Evolutionary conservation across 1,140 invertebrate species (phyloP).

Genomic region (Bombus superbus): DNA sequence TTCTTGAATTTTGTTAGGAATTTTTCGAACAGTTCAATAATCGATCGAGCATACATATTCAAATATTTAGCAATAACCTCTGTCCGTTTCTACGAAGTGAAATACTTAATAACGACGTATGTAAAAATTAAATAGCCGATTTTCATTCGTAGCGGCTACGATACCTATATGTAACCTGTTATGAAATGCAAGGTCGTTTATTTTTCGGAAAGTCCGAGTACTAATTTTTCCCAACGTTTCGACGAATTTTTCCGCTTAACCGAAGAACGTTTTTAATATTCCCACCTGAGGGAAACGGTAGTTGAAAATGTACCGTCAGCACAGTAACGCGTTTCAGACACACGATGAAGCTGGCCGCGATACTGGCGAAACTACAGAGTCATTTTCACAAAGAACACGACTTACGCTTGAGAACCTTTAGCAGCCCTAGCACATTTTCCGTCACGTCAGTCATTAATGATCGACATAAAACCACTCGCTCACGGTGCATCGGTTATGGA

Average conservation of each 20-base stretch:
- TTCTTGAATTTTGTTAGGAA: too few species aligned
- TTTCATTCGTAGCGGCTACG: background rate
- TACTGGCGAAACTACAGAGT: conserved; percentile 11
- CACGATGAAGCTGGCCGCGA: conserved; percentile 10
- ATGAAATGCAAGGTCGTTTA: background rate
- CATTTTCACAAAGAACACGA: conserved; percentile 25
- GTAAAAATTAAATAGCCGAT: background rate
- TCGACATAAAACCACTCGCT: conserved; percentile 5
- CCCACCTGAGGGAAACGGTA: background rate
- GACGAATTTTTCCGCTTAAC: background rate
- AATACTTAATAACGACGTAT: too few species aligned
- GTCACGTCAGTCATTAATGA: conserved; percentile 21
- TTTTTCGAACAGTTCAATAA: too few species aligned
- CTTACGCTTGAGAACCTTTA: conserved; percentile 11
- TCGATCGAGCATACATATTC: too few species aligned
- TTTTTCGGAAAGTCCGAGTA: background rate
- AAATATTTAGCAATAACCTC: too few species aligned
- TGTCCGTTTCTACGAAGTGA: too few species aligned
- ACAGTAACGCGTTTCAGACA: background rate
- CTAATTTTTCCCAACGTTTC: background rate
- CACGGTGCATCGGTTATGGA: conserved; percentile 2
- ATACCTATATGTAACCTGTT: background rate
- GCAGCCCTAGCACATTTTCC: conserved; percentile 12
- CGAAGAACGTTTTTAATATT: conserved; percentile 3
- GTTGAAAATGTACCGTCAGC: background rate